phyloP scores from a whole-genome alignment of 1,140 invertebrate genomes.

The Ceratitis capitata region DNA sequence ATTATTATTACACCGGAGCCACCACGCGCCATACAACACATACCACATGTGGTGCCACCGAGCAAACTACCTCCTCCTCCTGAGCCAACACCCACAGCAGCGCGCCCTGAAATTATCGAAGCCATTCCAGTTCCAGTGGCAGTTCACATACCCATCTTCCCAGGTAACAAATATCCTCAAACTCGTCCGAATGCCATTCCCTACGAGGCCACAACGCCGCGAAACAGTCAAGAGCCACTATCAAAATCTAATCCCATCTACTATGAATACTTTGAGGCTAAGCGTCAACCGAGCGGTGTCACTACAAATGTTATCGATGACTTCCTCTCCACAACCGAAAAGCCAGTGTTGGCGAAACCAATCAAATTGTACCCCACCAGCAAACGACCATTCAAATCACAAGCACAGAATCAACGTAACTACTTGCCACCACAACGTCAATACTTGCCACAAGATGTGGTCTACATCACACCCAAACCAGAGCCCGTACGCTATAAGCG shows the following conservation, averaged over 20 bases:
- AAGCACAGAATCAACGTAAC: constrained; percentile 31
- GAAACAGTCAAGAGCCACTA: constrained; percentile 47
- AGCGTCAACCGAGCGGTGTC: constrained; percentile 51
- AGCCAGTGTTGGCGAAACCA: constrained; percentile 48
- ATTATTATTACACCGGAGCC: constrained; percentile 42
- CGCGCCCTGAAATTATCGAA: constrained; percentile 46
- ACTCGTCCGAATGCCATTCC: constrained; percentile 38
- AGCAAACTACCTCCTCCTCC: constrained; percentile 13
- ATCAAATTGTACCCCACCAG: constrained; percentile 45
- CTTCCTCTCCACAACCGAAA: constrained; percentile 50
- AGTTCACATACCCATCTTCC: constrained; percentile 59
- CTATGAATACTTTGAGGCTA: constrained; percentile 64
- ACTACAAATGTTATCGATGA: constrained; percentile 57
- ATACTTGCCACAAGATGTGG: constrained; percentile 50
- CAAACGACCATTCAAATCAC: constrained; percentile 49
- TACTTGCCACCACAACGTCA: constrained; percentile 40
- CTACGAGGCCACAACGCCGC: constrained; percentile 50
- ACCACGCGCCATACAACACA: background rate
- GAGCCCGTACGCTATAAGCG: constrained; percentile 66
- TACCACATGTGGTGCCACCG: constrained; percentile 33
- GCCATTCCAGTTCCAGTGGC: constrained; percentile 58
- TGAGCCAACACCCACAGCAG: constrained; percentile 18
- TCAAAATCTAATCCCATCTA: constrained; percentile 63
- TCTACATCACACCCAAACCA: constrained; percentile 65
- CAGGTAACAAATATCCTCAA: constrained; percentile 50